phyloP scores from a whole-genome alignment of 2,888 invertebrate genomes.

The Pelosia muscerda region DNA sequence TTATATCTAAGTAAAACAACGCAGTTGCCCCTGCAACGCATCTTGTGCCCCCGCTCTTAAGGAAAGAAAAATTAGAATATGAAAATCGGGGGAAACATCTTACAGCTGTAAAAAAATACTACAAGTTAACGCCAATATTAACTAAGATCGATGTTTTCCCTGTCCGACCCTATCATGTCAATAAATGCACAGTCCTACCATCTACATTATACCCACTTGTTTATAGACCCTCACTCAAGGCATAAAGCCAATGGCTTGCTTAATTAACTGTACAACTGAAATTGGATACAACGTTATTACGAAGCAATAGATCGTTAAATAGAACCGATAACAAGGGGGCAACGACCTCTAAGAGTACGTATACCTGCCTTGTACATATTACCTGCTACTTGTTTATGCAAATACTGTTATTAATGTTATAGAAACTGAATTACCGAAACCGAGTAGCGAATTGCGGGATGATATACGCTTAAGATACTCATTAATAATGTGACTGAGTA shows the following conservation, averaged over 20 bases:
- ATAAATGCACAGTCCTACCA: not conserved
- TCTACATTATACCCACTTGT: not conserved
- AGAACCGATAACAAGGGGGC: not conserved
- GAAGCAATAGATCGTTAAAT: not conserved
- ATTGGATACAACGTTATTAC: conserved; percentile 2
- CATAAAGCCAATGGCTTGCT: not conserved
- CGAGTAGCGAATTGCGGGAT: too few species aligned
- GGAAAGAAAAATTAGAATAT: too few species aligned
- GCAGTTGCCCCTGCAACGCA: too few species aligned
- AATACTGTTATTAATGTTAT: too few species aligned
- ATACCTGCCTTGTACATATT: not conserved
- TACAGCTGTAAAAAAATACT: too few species aligned
- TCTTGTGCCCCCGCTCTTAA: too few species aligned
- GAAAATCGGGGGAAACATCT: too few species aligned
- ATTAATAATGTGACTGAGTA: too few species aligned
- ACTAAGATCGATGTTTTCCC: not conserved
- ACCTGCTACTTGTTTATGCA: not conserved
- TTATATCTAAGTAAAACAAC: too few species aligned
- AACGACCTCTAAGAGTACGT: not conserved
- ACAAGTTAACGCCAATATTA: not conserved
- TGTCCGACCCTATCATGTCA: not conserved
- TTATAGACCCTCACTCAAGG: not conserved
- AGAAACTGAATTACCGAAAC: too few species aligned
- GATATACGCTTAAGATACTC: too few species aligned
- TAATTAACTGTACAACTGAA: not conserved